These are phyloP conservation scores for Sabatieria punctata DNA, from an alignment of 2,888 invertebrate species.

Conservation along the genomic window DNA sequence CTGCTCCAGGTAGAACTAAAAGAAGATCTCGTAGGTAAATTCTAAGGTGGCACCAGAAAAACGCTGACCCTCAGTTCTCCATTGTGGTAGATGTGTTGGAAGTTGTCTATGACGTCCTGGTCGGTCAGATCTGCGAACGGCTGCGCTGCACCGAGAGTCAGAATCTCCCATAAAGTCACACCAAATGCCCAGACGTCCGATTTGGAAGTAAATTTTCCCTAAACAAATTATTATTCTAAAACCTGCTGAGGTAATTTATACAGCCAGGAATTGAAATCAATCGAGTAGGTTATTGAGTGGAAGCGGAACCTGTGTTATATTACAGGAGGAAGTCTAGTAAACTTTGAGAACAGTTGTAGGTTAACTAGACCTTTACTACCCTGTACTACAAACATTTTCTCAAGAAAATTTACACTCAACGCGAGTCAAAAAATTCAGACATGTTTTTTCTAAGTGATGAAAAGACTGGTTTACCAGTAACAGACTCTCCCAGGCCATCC, in stretches of 20 bases:
- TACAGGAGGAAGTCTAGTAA: neutral
- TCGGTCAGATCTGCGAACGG: constrained; percentile 61
- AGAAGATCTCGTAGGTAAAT: too few species aligned
- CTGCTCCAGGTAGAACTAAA: constrained; percentile 46
- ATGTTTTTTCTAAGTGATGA: neutral
- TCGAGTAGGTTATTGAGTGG: neutral
- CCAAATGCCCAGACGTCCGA: constrained; percentile 81
- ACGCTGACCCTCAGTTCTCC: too few species aligned
- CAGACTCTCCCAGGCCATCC: constrained; percentile 77
- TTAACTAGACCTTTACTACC: neutral
- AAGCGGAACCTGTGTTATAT: neutral
- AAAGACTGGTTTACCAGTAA: constrained; percentile 31
- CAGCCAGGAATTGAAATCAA: too few species aligned
- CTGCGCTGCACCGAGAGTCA: constrained; percentile 53
- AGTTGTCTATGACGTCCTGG: constrained; percentile 58
- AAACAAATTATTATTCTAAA: constrained; percentile 22
- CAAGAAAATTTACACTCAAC: too few species aligned
- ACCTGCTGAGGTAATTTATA: too few species aligned
- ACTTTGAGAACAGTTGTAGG: neutral
- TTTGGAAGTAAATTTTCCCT: constrained; percentile 67
- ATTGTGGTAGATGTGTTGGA: constrained; percentile 46
- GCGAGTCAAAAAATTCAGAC: neutral
- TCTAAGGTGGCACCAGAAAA: too few species aligned
- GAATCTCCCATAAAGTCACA: constrained; percentile 64
- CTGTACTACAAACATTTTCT: neutral